phyloP scores from a whole-genome alignment of 1,140 invertebrate species.

The Arctopsyche grandis region DNA sequence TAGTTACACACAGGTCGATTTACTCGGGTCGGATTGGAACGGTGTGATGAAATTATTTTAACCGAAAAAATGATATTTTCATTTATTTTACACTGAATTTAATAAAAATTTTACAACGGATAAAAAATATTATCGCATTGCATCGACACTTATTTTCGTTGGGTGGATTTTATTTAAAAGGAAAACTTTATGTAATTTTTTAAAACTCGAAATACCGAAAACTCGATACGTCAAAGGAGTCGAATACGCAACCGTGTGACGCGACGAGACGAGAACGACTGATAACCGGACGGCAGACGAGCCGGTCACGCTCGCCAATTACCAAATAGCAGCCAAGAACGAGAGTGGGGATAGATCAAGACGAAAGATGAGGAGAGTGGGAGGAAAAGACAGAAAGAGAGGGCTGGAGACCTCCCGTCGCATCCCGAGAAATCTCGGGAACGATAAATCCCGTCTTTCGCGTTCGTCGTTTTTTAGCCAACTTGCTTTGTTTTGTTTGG shows the following conservation, averaged over 20 bases:
- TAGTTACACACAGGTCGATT: too few species aligned
- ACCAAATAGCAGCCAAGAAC: not conserved
- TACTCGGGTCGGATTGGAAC: too few species aligned
- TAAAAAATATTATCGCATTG: too few species aligned
- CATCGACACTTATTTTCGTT: too few species aligned
- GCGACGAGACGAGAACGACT: conserved; percentile 24
- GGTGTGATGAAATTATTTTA: too few species aligned
- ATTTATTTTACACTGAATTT: too few species aligned
- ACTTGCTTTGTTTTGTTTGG: not conserved
- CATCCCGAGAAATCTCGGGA: conserved; percentile 17
- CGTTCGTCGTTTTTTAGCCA: not conserved
- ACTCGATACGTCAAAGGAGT: too few species aligned
- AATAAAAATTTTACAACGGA: too few species aligned
- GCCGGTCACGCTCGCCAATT: conserved; percentile 36
- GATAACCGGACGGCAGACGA: conserved; percentile 32
- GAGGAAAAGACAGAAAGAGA: not conserved
- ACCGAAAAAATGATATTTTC: too few species aligned
- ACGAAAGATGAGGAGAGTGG: not conserved
- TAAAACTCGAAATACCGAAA: too few species aligned
- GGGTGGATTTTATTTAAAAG: too few species aligned
- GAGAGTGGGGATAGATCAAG: not conserved
- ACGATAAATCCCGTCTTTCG: conserved; percentile 4
- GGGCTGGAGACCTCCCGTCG: not conserved
- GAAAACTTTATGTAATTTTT: too few species aligned
- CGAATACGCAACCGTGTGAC: not conserved